Evolutionary conservation across 1,140 invertebrate genomes (phyloP).

Genomic region (Nebria ingens): DNA sequence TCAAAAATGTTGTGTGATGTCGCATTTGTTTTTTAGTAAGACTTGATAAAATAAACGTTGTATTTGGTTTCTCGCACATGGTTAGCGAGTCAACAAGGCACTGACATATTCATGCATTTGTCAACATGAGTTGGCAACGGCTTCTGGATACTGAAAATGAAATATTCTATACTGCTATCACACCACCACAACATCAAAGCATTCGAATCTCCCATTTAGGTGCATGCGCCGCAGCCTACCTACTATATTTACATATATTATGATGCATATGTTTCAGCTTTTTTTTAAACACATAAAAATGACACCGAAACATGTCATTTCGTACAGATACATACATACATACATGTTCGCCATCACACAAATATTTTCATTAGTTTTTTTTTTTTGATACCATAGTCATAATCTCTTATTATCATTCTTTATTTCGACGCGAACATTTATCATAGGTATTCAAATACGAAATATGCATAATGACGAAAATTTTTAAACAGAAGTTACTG

Average conservation of each 20-base stretch:
- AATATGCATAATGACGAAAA: neutral
- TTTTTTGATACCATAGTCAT: neutral
- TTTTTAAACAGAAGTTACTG: too few relatives aligned
- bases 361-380: slow-evolving; percentile 5
- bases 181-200: slow-evolving; percentile 1
- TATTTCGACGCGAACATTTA: neutral
- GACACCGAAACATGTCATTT: too few relatives aligned
- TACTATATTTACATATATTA: too few relatives aligned
- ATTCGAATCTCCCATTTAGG: neutral
- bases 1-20: slow-evolving; percentile 2
- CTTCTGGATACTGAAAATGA: neutral
- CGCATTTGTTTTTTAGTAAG: neutral
- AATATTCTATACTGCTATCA: slow-evolving; percentile 1
- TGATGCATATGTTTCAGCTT: too few relatives aligned
- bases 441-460: neutral
- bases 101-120: slow-evolving; percentile 8
- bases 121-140: neutral
- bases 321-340: too few relatives aligned
- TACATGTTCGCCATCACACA: too few relatives aligned
- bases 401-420: slow-evolving; percentile 1
- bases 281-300: too few relatives aligned
- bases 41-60: slow-evolving; percentile 7
- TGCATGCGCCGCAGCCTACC: too few relatives aligned
- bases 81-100: slow-evolving; percentile 7
- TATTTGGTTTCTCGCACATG: slow-evolving; percentile 8